Conservation (phyloP, 1,140 invertebrate genomes). For the Melanaphis sacchari region DNA sequence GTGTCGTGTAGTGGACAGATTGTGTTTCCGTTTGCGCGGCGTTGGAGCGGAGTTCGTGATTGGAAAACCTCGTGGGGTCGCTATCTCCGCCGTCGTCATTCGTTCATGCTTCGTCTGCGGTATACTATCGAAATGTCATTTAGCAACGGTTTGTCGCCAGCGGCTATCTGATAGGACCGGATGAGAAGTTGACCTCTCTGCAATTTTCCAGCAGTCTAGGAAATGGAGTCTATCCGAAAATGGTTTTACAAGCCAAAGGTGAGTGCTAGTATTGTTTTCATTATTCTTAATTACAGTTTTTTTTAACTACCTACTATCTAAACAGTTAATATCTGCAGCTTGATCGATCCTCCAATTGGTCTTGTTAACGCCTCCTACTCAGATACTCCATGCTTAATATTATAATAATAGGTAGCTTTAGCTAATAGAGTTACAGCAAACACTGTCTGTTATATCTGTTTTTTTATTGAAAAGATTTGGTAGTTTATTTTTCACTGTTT, state of each 20-base stretch:
- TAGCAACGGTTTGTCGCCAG: not conserved
- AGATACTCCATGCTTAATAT: not conserved
- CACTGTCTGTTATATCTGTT: not conserved
- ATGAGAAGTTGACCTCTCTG: not conserved
- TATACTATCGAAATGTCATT: not conserved
- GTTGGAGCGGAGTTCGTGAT: not conserved
- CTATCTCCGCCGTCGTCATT: not conserved
- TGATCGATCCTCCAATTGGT: not conserved
- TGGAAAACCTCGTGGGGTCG: not conserved
- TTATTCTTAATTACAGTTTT: not conserved
- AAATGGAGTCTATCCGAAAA: constrained; percentile 88
- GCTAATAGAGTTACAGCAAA: not conserved
- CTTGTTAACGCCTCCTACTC: not conserved
- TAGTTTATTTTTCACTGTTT: not conserved
- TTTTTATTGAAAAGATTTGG: not conserved
- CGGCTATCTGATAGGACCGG: not conserved
- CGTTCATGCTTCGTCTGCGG: not conserved
- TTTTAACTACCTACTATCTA: not conserved
- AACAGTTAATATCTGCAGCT: not conserved
- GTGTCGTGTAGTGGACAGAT: not conserved
- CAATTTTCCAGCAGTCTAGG: not conserved
- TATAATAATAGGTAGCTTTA: not conserved
- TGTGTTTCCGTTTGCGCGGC: not conserved
- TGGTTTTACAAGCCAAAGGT: constrained; percentile 93
- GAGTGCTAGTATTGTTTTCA: constrained; percentile 62